Conservation (phyloP, 2,797 vertebrate species). For the Xenentodon cancila region DNA sequence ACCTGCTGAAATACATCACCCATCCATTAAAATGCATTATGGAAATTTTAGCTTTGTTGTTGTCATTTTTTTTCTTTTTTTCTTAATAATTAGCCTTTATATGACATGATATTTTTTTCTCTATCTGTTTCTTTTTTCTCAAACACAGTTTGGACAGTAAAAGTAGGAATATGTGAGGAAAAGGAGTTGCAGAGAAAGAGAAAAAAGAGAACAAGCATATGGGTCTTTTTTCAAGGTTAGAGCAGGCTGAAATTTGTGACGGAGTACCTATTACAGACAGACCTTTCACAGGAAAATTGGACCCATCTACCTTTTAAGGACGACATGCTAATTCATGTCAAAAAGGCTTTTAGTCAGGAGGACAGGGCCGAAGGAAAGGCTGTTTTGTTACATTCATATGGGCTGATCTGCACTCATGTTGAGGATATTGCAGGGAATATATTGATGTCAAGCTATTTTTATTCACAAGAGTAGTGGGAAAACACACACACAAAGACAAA, state of each 20-base stretch:
- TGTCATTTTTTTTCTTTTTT: constrained; percentile 37
- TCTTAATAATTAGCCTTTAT: constrained; percentile 63
- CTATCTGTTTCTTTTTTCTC: constrained; percentile 2
- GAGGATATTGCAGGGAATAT: constrained; percentile 41
- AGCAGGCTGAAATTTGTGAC: constrained; percentile 91
- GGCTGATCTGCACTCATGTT: constrained; percentile 59
- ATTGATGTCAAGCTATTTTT: constrained; percentile 51
- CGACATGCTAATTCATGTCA: constrained; percentile 95
- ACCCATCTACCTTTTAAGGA: constrained; percentile 94
- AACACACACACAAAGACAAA: constrained; percentile 7
- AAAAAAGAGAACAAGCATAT: constrained; percentile 39
- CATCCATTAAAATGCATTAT: constrained; percentile 85
- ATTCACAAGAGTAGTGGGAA: constrained; percentile 27
- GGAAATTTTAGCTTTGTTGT: constrained; percentile 79
- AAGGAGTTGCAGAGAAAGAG: constrained; percentile 20
- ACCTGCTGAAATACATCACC: constrained; percentile 75
- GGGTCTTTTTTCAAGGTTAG: constrained; percentile 88
- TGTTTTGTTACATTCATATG: constrained; percentile 61
- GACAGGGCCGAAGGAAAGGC: constrained; percentile 60
- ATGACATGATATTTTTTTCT: constrained; percentile 41
- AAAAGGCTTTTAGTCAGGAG: constrained; percentile 78
- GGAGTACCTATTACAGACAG: constrained; percentile 93
- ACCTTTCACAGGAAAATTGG: constrained; percentile 96
- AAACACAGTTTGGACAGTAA: constrained; percentile 39
- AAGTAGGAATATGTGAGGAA: constrained; percentile 35